Percentiles rank a stretch among this genome's conserved stretches.
Evolutionary conservation across 2,797 vertebrate species (phyloP).

Genomic region (Aselliscus stoliczkanus): DNA sequence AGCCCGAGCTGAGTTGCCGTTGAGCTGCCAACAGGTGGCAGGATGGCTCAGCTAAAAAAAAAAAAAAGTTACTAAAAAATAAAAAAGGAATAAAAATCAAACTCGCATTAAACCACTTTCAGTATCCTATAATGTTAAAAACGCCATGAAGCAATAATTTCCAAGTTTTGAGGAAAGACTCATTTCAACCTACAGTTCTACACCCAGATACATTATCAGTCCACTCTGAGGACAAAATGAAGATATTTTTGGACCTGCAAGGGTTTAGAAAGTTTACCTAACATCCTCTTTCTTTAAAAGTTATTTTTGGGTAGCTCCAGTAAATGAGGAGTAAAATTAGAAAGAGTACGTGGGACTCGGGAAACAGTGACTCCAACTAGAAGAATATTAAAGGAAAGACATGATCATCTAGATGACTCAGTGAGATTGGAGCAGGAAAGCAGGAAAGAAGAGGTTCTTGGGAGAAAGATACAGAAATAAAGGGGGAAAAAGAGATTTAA

Average conservation of each 20-base stretch:
- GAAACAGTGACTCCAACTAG: neutral
- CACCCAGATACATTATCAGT: neutral
- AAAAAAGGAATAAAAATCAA: neutral
- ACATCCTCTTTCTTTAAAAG: neutral
- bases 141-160: neutral
- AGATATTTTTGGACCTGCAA: neutral
- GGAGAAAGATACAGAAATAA: neutral
- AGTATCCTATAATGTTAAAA: neutral
- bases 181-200: neutral
- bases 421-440: neutral
- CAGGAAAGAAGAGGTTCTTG: too few relatives aligned
- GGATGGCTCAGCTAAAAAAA: too few relatives aligned
- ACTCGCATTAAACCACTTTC: neutral
- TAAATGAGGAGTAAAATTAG: neutral
- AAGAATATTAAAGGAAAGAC: too few relatives aligned
- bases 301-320: neutral
- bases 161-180: neutral
- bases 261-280: neutral
- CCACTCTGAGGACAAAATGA: neutral
- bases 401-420: neutral
- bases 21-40: too few relatives aligned
- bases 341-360: neutral
- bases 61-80: neutral
- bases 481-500: neutral
- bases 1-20: too few relatives aligned